These are phyloP conservation scores for Hemithea aestivaria DNA, from an alignment of 2,888 invertebrate genomes.

Conservation along the genomic window DNA sequence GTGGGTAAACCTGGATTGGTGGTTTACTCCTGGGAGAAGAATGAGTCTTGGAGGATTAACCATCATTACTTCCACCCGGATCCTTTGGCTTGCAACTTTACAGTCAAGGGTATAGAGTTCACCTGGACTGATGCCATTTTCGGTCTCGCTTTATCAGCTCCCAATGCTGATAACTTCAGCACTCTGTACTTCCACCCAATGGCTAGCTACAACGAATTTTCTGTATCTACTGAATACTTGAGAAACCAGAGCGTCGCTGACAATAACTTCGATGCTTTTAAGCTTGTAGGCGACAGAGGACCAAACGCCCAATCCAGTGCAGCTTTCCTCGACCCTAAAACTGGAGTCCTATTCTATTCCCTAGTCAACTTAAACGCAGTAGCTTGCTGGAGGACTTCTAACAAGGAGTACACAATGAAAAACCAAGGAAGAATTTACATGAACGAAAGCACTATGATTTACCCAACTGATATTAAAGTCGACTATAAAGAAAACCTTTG, in stretches of 20 bases:
- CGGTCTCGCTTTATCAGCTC: conserved; percentile 84
- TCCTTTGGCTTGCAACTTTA: conserved; percentile 85
- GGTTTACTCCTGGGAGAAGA: conserved; percentile 86
- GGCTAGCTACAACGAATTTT: conserved; percentile 86
- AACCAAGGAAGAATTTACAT: conserved; percentile 86
- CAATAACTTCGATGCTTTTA: conserved; percentile 82
- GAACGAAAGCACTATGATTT: conserved; percentile 85
- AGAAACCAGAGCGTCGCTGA: conserved; percentile 79
- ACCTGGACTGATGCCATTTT: conserved; percentile 89
- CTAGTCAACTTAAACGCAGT: conserved; percentile 87
- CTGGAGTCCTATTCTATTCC: conserved; percentile 86
- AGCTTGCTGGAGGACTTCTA: conserved; percentile 87
- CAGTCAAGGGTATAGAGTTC: conserved; percentile 83
- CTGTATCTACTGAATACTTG: conserved; percentile 84
- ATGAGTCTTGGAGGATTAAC: conserved; percentile 86
- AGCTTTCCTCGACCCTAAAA: conserved; percentile 84
- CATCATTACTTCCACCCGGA: conserved; percentile 86
- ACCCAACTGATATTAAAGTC: conserved; percentile 88
- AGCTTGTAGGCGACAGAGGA: conserved; percentile 83
- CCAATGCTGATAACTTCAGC: conserved; percentile 82
- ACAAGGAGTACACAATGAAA: conserved; percentile 82
- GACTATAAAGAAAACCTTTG: conserved; percentile 84
- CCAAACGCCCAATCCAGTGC: conserved; percentile 86
- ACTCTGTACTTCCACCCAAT: conserved; percentile 89
- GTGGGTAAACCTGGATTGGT: conserved; percentile 83